Base-by-base conservation (phyloP, 2,113 vertebrate species). In the Acanthochromis polyacanthus region DNA sequence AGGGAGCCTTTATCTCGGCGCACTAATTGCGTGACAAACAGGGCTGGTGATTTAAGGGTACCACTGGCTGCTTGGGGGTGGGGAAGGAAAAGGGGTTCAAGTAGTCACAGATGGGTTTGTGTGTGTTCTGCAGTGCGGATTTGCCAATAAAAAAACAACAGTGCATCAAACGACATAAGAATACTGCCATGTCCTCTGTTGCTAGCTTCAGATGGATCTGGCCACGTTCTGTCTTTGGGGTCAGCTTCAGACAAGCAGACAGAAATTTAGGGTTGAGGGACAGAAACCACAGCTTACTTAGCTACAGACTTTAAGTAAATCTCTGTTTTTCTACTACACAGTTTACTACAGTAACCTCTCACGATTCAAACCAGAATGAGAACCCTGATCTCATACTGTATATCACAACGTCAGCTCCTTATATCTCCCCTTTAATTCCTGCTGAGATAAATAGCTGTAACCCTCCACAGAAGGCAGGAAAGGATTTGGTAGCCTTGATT, bases 21-120 rank as follows among this genome's bases (percentile, higher is more conserved):
- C 89, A 80, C 89, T 95, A 93, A 95, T 93, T 93, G 88, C 87
- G 75, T 89, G 85, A 86, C 79, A 92, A 93, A 91, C 87, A 73
- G 78, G 81, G 77, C 80, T 36, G 59, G 81, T 64, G 90, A 83
- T 83, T 91, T 80, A 81, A 77, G 83, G 84, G 46, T 75, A 66
- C 60, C 61, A 62, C 23, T 79, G 72, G 80, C 73, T 85, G 71
- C 75, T 71, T 60, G 74, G 65, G 48, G 75, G 67, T 59, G 69
- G 53, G 57, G 52, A 62, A 55, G 80, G 36, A 12, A 61, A 83
- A 71, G 38, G 43, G 81, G 63, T 70, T 64, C 83, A 82, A 78
- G 58, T 68, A 78, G 83, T 20, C 87, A 82, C 72, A 90, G 85
- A 81, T 81, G 86, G 72, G 68, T 5, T 45, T 59, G 75, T 86